phyloP scores from a whole-genome alignment of 2,797 vertebrate genomes.

The Sebastes iracundus region DNA sequence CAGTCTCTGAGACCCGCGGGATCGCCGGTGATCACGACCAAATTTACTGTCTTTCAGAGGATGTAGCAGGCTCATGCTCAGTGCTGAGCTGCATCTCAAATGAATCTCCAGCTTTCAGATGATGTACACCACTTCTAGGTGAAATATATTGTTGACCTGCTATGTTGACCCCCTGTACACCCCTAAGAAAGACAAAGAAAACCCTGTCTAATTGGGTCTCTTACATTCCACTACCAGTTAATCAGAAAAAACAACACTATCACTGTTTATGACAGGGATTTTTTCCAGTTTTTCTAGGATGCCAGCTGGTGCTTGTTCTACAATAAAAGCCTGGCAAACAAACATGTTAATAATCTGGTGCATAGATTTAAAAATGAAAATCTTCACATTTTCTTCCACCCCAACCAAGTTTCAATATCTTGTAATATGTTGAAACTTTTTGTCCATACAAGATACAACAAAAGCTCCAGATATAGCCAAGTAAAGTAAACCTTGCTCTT shows the following conservation, averaged over 20 bases:
- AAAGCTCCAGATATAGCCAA: neutral
- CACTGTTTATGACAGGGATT: neutral
- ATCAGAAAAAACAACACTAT: neutral
- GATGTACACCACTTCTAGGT: neutral
- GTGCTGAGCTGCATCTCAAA: neutral
- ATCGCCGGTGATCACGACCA: neutral
- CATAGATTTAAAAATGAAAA: neutral
- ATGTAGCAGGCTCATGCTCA: neutral
- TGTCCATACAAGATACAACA: neutral
- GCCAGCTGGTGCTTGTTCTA: constrained; percentile 14
- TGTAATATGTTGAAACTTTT: neutral
- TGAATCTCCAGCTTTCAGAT: neutral
- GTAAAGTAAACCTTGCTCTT: neutral
- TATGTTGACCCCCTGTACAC: neutral
- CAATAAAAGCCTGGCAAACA: constrained; percentile 4
- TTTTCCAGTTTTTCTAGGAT: neutral
- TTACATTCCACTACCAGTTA: neutral
- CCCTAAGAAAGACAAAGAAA: neutral
- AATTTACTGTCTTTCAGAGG: neutral
- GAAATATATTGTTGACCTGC: no score
- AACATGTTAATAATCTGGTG: constrained; percentile 4
- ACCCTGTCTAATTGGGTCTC: neutral
- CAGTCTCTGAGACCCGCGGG: neutral
- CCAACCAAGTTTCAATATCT: neutral
- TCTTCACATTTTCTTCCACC: neutral